phyloP scores from a whole-genome alignment of 2,888 invertebrate species.

The Trileptium ribeirensis region DNA sequence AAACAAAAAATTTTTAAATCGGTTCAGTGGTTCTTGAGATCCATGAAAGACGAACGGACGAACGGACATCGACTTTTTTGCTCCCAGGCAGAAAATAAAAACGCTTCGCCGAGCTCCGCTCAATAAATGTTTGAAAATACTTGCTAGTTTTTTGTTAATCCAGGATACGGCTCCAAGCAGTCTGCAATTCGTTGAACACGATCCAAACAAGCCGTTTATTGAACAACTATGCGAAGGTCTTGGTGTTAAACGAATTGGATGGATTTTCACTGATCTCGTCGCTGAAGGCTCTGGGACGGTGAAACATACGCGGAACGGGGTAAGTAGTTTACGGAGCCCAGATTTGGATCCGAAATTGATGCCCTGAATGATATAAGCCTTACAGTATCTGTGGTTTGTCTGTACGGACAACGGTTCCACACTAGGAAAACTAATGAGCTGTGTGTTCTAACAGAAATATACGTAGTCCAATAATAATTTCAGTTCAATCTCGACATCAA shows the following conservation, averaged over 20 bases:
- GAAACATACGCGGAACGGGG: slow-evolving; percentile 58
- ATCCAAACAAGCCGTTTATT: slow-evolving; percentile 35
- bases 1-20: too few relatives aligned
- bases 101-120: too few relatives aligned
- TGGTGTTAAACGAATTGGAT: slow-evolving; percentile 76
- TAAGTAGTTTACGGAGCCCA: slow-evolving; percentile 57
- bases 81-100: too few relatives aligned
- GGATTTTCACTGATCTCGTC: slow-evolving; percentile 96
- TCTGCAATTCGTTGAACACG: slow-evolving; percentile 25
- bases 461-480: too few relatives aligned
- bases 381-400: slow-evolving; percentile 54
- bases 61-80: too few relatives aligned
- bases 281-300: slow-evolving; percentile 77
- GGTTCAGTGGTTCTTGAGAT: too few relatives aligned
- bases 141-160: too few relatives aligned
- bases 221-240: slow-evolving; percentile 65
- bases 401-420: not conserved
- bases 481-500: too few relatives aligned
- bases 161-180: not conserved
- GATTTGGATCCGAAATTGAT: not conserved
- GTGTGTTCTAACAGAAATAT: too few relatives aligned
- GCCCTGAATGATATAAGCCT: not conserved
- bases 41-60: too few relatives aligned
- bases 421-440: slow-evolving; percentile 12
- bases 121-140: too few relatives aligned